phyloP scores from a whole-genome alignment of 2,888 invertebrate genomes.

The Plemyria rubiginata region DNA sequence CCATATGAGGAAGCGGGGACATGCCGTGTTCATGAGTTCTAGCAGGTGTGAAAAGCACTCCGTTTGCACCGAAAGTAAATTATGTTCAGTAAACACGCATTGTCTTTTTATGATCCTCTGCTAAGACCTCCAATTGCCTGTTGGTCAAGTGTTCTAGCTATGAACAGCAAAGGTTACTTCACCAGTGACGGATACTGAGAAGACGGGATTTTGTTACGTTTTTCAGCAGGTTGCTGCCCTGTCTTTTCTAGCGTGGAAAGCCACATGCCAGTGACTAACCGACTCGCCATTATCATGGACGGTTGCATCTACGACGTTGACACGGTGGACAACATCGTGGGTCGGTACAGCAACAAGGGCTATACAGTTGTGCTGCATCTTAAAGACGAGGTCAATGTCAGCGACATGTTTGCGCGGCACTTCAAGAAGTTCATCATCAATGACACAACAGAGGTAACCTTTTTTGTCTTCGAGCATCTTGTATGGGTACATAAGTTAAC shows the following conservation, averaged over 20 bases:
- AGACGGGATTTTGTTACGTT: background rate
- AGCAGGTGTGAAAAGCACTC: constrained; percentile 51
- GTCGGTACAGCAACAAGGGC: constrained; percentile 62
- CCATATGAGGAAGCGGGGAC: constrained; percentile 61
- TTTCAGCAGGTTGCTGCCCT: constrained; percentile 1
- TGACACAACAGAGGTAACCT: constrained; percentile 62
- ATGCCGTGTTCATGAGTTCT: constrained; percentile 63
- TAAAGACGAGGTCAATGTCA: constrained; percentile 64
- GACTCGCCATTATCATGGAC: constrained; percentile 64
- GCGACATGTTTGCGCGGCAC: constrained; percentile 54
- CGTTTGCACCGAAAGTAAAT: background rate
- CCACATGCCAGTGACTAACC: constrained; percentile 67
- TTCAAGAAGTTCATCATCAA: constrained; percentile 63
- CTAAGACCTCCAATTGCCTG: background rate
- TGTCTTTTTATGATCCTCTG: background rate
- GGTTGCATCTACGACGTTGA: constrained; percentile 69
- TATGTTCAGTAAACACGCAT: background rate
- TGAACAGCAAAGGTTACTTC: background rate
- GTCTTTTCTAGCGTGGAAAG: constrained; percentile 64
- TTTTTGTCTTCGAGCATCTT: background rate
- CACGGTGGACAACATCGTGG: constrained; percentile 60
- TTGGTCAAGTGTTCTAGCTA: background rate
- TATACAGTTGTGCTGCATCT: constrained; percentile 73
- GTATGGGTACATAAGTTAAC: too few relatives aligned
- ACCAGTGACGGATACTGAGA: background rate